Base-by-base conservation (phyloP, 2,113 vertebrate species). In the Andinoacara biseriatus region DNA sequence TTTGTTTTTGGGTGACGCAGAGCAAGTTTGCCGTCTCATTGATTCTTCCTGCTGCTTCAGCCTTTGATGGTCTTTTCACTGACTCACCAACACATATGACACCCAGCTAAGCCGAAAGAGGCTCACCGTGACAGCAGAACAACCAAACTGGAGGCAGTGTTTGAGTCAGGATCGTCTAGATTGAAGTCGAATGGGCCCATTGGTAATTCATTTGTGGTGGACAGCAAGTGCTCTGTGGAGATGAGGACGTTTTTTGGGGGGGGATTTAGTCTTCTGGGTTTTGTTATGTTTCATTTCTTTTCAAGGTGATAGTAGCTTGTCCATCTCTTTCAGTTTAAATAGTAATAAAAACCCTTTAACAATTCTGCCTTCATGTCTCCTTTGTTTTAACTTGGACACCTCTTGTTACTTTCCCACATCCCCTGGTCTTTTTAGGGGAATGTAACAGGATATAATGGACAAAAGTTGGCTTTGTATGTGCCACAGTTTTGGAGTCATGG, bases 1-100 rank as follows among this genome's bases (percentile, higher is more conserved):
- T 56, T 80, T 52, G 56, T 87, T 84, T 87, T 10, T 76, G 63
- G 49, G 85, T 52, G 79, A 84, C 59, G 77, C 72, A 58, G 22
- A 38, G 31, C 54, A 80, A 67, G 63, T 67, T 46, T 40, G 26
- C 22, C 1, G 2, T 86, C 80, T 87, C 49, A 49, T 61, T 74
- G 80, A 87, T 77, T 57, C 18, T 31, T 78, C 24, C 24, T 14
- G 33, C 33, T 43, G 62, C 76, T 79, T 31, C 29, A 72, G 76
- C 80, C 62, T 76, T 56, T 78, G 35, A 76, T 20, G 65, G 67
- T 22, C 74, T 49, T 49, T 74, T 38, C 6, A 74, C 67, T 56
- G n/a, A 80, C 49, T 57, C 58, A 72, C 49, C 74, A 80, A 80
- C 18, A 85, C 33, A 81, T 77, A 59, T 49, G 63, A 82, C 43